Base-by-base conservation (phyloP, 2,113 vertebrate genomes). In the Oreochromis niloticus region DNA sequence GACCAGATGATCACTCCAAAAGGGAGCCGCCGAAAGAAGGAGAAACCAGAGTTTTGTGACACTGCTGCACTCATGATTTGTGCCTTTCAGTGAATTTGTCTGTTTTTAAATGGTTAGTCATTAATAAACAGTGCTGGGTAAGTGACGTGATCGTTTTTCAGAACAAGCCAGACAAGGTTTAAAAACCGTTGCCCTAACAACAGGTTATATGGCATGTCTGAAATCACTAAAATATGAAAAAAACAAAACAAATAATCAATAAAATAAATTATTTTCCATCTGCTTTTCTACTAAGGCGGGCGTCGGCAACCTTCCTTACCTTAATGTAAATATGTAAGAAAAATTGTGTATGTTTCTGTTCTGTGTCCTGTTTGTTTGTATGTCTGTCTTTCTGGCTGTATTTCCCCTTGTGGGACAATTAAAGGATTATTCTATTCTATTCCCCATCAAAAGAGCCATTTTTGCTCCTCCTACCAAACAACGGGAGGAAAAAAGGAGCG, bases 201-300 rank as follows among this genome's bases (percentile, higher is more conserved):
- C n/a, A 43, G 39, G 1, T 71, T 22, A 22, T 13, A 4, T 24
- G 39, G 39, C 1, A 43, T 43, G 39, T 16, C 39, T 73, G 39
- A 73, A 0, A 46, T 27, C 22, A 46, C 13, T 46, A 46, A 27
- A 27, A 41, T 43, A 1, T 14, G 39, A 3, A 41, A 1, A 22
- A 66, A 11, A 2, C 4, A 6, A 2, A 0, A 27, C 13, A 22
- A 24, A 71, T 5, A 71, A 71, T 7, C 2, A 41, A 68, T 5
- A 68, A 41, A 68, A 14, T 0, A 66, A 41, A 27, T 17, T 11
- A 48, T 27, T 73, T 27, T 17, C 39, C 7, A 27, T 24, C 13
- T 27, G 24, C 5, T 73, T 46, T 48, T 0, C 39, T 75, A 17
- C 14, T 0, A 30, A 10, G 13, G 7, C 0, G 22, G 14, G 59